phyloP scores from a whole-genome alignment of 2,888 invertebrate species.

The Catocala fraxini region DNA sequence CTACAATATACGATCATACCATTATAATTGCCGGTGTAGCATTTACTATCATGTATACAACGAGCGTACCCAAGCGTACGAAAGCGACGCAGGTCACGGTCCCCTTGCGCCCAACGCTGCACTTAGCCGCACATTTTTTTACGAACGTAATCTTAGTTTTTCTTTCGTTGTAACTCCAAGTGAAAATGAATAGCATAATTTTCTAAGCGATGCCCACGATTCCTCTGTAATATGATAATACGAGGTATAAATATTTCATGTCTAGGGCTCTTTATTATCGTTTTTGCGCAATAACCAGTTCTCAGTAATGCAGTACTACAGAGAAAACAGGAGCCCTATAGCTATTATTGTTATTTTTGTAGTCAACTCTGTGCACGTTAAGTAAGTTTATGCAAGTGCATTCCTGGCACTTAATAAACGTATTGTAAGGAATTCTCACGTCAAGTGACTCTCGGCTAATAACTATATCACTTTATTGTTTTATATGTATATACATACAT shows the following conservation, averaged over 20 bases:
- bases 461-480: constrained; percentile 6
- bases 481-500: no score
- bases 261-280: constrained; percentile 76
- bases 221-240: constrained; percentile 87
- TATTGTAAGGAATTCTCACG: constrained; percentile 20
- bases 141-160: constrained; percentile 44
- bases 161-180: constrained; percentile 68
- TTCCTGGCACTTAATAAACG: constrained; percentile 27
- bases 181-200: constrained; percentile 85
- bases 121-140: constrained; percentile 47
- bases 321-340: constrained; percentile 68
- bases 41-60: constrained; percentile 38
- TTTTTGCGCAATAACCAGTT: constrained; percentile 82
- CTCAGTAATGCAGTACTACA: constrained; percentile 69
- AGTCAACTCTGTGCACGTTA: constrained; percentile 48
- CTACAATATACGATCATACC: constrained; percentile 23
- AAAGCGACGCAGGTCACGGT: constrained; percentile 56
- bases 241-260: constrained; percentile 84
- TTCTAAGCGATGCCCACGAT: constrained; percentile 84
- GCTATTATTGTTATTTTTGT: constrained; percentile 69
- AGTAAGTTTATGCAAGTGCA: constrained; percentile 38
- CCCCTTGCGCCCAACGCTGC: constrained; percentile 43
- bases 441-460: constrained; percentile 21
- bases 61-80: constrained; percentile 55
- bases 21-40: constrained; percentile 31